phyloP scores from a whole-genome alignment of 2,797 vertebrate genomes.

The Leptoclinus maculatus region DNA sequence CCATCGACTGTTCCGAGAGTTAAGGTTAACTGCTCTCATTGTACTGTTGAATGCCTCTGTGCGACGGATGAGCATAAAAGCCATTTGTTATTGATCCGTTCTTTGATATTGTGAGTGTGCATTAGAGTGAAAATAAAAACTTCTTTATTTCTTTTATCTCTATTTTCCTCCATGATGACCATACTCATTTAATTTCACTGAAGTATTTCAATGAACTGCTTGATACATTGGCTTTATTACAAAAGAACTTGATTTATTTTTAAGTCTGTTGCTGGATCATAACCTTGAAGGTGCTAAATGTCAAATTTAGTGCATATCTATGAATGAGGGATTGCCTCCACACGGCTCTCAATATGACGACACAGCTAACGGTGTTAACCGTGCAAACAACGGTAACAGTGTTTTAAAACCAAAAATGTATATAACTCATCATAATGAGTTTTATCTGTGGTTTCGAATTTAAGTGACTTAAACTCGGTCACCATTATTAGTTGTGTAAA shows the following conservation, averaged over 20 bases:
- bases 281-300: no score
- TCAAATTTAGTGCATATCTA: no score
- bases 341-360: no score
- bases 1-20: background rate
- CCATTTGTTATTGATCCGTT: background rate
- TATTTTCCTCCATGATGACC: background rate
- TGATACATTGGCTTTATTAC: no score
- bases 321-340: no score
- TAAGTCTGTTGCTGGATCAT: no score
- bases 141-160: background rate
- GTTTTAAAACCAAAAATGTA: no score
- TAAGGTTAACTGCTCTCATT: background rate
- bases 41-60: background rate
- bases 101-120: background rate
- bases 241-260: no score
- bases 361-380: no score
- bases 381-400: no score
- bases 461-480: background rate
- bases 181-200: background rate
- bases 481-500: background rate
- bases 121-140: background rate
- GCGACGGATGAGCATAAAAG: background rate
- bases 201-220: background rate
- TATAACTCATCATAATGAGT: background rate
- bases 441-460: background rate